Base-by-base conservation (phyloP, 2,113 vertebrate genomes). In the Spea multiplicata region DNA sequence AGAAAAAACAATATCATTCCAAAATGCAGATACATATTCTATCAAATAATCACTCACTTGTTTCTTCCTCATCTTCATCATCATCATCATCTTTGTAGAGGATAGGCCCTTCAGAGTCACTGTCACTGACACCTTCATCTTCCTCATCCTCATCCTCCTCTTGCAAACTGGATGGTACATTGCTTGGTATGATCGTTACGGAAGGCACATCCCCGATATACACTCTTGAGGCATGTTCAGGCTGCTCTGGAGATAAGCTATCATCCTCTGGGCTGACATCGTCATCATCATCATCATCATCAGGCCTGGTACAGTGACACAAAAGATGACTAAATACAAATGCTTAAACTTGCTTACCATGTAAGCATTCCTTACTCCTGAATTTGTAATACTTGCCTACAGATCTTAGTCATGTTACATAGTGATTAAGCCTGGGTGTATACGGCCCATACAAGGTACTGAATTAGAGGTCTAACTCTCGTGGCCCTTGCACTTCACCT, bases 91-190 rank as follows among this genome's bases (percentile, higher is more conserved):
- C 95, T 89, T 93, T 96, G 83, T 96, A 97, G 5, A 92, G 91
- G 82, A 97, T 89, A 1, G 97, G 96, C 5, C 96, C 96, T 12
- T 99, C 97, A 0, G 95, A 97, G 86, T 99, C 97, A 1, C 95
- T 97, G 83, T 98, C 96, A 0, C 95, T 96, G 47, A 89, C 88
- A 4, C 88, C 91, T 69, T 89, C 89, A 0, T 92, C 90, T n/a
- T 90, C 90, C 62, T 92, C 91, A 8, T 90, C 90, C 69, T 93
- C 91, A 52, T 86, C 91, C 44, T 95, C 93, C 30, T 97, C 96
- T 0, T 93, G 95, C 66, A 95, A 91, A 75, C 89, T 87, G 74
- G 90, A 93, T 12, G 91, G 93, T 4, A 88, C 79, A 59, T 89
- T 78, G 50, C 87, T 92, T 0, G 96, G 95, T 83, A 95, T 89